phyloP scores from a whole-genome alignment of 2,113 vertebrate species.

The Channa maculata region DNA sequence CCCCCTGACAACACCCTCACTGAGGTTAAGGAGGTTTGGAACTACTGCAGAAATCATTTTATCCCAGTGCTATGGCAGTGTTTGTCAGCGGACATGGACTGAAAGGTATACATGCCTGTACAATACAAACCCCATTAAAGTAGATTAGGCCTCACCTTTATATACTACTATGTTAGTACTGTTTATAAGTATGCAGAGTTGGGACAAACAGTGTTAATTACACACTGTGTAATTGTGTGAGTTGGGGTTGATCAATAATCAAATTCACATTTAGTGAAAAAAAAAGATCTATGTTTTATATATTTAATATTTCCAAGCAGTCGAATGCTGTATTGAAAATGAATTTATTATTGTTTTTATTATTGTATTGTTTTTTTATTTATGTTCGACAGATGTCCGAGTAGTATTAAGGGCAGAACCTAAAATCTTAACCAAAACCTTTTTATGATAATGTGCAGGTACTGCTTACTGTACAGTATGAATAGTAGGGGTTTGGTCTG shows the following conservation, averaged over 20 bases:
- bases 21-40: slow-evolving; percentile 61
- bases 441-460: slow-evolving; percentile 20
- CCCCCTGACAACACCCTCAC: slow-evolving; percentile 68
- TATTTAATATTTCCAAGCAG: too few relatives aligned
- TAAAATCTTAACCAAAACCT: too few relatives aligned
- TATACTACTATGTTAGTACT: too few relatives aligned
- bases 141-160: slow-evolving; percentile 18
- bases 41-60: slow-evolving; percentile 56
- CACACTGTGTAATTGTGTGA: neutral
- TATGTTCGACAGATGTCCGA: too few relatives aligned
- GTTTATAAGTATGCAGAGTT: too few relatives aligned
- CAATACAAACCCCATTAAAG: slow-evolving; percentile 28
- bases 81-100: slow-evolving; percentile 57
- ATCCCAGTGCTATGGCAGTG: slow-evolving; percentile 61
- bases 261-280: too few relatives aligned
- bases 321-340: too few relatives aligned
- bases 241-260: neutral
- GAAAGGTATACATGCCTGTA: slow-evolving; percentile 5
- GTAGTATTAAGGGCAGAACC: too few relatives aligned
- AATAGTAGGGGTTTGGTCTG: neutral
- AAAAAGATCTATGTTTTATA: too few relatives aligned
- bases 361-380: too few relatives aligned
- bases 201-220: neutral
- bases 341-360: too few relatives aligned
- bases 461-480: neutral